Conservation (phyloP, 2,113 vertebrate genomes). For the Mastomys coucha region DNA sequence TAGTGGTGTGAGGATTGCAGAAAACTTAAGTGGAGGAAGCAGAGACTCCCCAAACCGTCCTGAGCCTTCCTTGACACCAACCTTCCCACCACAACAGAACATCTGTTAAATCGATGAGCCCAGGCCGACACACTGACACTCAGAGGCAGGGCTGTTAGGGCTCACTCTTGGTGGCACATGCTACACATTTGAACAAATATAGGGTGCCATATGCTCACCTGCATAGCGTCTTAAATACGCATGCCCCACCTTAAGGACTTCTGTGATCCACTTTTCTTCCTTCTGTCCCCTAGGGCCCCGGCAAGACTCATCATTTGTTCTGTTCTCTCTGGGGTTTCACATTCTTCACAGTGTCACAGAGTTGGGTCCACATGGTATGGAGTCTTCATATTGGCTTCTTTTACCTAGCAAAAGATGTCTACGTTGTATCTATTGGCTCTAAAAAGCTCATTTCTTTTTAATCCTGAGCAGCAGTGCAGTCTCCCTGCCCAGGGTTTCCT, state of each 20-base stretch:
- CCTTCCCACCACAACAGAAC: not conserved
- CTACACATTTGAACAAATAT: not conserved
- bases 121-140: not conserved
- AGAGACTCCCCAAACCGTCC: not conserved
- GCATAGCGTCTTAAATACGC: not conserved
- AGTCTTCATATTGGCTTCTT: constrained; percentile 28
- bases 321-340: not conserved
- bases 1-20: not conserved
- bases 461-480: not conserved
- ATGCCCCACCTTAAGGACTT: not conserved
- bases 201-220: not conserved
- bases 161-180: not conserved
- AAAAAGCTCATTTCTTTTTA: not conserved
- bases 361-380: not conserved
- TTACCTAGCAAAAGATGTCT: not conserved
- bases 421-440: not conserved
- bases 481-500: not conserved
- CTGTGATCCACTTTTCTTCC: not conserved
- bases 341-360: not conserved
- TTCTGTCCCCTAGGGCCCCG: not conserved
- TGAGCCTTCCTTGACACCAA: not conserved
- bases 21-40: not conserved
- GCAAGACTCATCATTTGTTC: not conserved
- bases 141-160: not conserved
- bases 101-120: not conserved